Percentiles rank a stretch among this genome's conserved stretches.
Evolutionary conservation across 2,888 invertebrate species (phyloP).

Genomic region (Bombylius major): DNA sequence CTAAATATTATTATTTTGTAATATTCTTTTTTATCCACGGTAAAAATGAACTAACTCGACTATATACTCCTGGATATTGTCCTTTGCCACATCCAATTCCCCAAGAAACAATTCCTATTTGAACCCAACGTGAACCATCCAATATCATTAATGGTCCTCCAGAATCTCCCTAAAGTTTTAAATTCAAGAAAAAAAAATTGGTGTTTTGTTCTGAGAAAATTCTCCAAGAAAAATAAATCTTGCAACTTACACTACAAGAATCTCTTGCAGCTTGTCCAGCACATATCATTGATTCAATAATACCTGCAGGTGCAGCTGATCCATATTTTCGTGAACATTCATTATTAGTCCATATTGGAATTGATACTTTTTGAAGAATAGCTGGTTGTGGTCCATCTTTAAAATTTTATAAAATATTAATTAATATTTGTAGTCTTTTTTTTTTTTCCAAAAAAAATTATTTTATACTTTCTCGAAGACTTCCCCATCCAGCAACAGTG

Average conservation of each 20-base stretch:
- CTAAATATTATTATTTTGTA: conserved; percentile 22
- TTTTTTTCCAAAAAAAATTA: conserved; percentile 1
- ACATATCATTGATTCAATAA: conserved; percentile 77
- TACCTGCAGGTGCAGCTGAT: conserved; percentile 72
- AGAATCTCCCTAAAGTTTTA: conserved; percentile 63
- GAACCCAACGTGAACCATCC: conserved; percentile 61
- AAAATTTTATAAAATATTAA: conserved; percentile 8
- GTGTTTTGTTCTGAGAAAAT: neutral
- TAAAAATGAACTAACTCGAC: conserved; percentile 67
- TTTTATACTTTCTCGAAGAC: conserved; percentile 56
- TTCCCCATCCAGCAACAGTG: conserved; percentile 84
- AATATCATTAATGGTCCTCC: conserved; percentile 78
- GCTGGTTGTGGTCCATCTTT: conserved; percentile 71
- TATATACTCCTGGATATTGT: conserved; percentile 83
- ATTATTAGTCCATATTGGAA: conserved; percentile 69
- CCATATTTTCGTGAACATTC: conserved; percentile 73
- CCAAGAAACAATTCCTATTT: conserved; percentile 83
- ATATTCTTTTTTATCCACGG: conserved; percentile 80
- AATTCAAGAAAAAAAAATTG: too few relatives aligned
- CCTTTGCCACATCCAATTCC: conserved; percentile 87
- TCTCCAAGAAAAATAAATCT: neutral
- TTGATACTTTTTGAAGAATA: conserved; percentile 67
- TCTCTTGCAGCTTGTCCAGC: conserved; percentile 75
- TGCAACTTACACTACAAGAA: conserved; percentile 72
- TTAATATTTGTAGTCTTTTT: neutral